Evolutionary conservation across 23 tunicate species (phyloP).

Genomic region (Trididemnum nubilum): DNA sequence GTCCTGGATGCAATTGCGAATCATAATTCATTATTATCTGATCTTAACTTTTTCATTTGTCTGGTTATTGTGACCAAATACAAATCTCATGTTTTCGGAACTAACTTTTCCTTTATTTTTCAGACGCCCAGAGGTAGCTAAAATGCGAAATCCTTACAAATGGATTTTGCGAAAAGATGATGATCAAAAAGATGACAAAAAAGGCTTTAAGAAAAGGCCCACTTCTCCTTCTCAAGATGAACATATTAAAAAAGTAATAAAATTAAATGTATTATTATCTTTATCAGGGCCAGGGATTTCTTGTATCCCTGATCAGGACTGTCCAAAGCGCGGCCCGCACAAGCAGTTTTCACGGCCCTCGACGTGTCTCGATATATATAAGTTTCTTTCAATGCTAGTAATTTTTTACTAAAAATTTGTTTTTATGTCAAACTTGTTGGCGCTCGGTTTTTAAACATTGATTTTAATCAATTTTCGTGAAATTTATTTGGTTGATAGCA

Average conservation of each 20-base stretch:
- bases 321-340: not conserved
- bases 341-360: not conserved
- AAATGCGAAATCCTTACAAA: conserved; percentile 74
- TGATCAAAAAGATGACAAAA: conserved; percentile 69
- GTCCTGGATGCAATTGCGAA: too few relatives aligned
- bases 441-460: too few relatives aligned
- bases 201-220: conserved; percentile 71
- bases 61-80: too few relatives aligned
- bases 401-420: too few relatives aligned
- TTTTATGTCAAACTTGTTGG: too few relatives aligned
- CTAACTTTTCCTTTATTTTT: not conserved
- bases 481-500: too few relatives aligned
- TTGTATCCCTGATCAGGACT: not conserved
- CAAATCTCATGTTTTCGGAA: not conserved
- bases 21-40: too few relatives aligned
- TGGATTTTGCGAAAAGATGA: conserved; percentile 73
- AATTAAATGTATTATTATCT: not conserved
- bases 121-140: conserved; percentile 22
- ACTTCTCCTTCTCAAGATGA: conserved; percentile 97
- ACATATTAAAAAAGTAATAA: conserved; percentile 89
- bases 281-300: too few relatives aligned
- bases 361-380: too few relatives aligned
- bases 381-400: too few relatives aligned
- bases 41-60: too few relatives aligned
- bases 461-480: too few relatives aligned